Percentiles rank a stretch among this genome's conserved stretches.
These are phyloP conservation scores for Philopedon plagiatum DNA, from an alignment of 2,888 invertebrate genomes.

Conservation along the genomic window DNA sequence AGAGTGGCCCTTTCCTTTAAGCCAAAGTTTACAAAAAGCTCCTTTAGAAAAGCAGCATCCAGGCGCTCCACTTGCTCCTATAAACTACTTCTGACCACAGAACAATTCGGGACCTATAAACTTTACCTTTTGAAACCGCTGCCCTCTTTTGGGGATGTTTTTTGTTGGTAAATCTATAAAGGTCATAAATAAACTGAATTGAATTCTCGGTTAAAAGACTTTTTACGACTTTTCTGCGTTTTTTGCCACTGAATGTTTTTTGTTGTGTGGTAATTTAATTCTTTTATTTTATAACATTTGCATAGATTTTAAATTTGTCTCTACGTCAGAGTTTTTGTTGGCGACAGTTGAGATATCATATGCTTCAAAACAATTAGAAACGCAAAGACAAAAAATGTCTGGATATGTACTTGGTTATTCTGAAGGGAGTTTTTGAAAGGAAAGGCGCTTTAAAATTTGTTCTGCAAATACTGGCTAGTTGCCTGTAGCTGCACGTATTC, in stretches of 20 bases:
- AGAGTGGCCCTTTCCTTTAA: neutral
- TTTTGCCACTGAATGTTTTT: neutral
- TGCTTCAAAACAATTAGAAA: too few relatives aligned
- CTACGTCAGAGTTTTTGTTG: too few relatives aligned
- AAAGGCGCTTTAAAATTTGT: too few relatives aligned
- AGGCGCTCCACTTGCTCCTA: neutral
- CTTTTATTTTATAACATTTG: too few relatives aligned
- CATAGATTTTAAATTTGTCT: too few relatives aligned
- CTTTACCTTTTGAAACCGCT: constrained; percentile 22
- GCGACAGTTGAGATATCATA: too few relatives aligned
- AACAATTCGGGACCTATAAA: constrained; percentile 33
- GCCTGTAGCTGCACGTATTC: too few relatives aligned
- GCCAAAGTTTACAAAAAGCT: constrained; percentile 9
- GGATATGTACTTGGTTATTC: too few relatives aligned
- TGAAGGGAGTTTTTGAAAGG: too few relatives aligned
- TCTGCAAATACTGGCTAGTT: too few relatives aligned
- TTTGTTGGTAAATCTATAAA: constrained; percentile 9
- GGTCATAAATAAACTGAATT: constrained; percentile 8
- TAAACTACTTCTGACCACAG: constrained; percentile 17
- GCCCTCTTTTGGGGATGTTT: constrained; percentile 13
- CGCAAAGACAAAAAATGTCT: too few relatives aligned
- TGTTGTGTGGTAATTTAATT: neutral
- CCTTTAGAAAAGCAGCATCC: neutral
- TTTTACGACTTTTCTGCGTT: neutral
- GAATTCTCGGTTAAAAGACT: neutral